Conservation (phyloP, 2,113 vertebrate species). For the Trogon surrucura region DNA sequence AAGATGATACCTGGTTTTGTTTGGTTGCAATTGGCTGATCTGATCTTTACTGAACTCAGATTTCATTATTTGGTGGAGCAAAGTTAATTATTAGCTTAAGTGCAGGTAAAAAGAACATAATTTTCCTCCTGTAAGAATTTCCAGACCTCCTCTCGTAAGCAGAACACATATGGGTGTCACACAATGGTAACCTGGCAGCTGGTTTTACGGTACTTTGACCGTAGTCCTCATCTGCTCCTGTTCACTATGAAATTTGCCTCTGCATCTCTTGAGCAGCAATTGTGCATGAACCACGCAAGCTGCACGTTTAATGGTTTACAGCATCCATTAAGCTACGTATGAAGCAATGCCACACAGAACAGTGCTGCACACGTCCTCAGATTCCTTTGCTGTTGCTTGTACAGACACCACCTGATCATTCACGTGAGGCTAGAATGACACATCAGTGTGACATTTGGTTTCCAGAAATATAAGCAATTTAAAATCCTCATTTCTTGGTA, state of each 20-base stretch:
- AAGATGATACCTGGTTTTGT: neutral
- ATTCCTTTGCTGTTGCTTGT: constrained; percentile 2
- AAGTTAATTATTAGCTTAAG: neutral
- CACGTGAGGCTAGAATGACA: neutral
- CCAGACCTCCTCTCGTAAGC: neutral
- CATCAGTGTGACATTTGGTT: neutral
- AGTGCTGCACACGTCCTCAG: neutral
- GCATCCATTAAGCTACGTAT: neutral
- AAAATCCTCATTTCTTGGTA: neutral
- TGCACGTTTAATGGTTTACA: neutral
- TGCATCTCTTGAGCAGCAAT: neutral
- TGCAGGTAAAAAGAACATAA: neutral
- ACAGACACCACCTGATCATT: neutral
- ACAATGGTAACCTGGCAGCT: neutral
- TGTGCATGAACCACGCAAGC: neutral
- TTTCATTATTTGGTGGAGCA: neutral
- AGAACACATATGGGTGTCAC: neutral
- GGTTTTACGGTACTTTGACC: neutral
- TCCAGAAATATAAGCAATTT: neutral
- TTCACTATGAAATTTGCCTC: neutral
- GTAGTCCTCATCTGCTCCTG: neutral
- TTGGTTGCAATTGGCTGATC: neutral
- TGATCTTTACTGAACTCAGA: neutral
- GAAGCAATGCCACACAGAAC: neutral
- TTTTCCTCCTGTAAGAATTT: neutral